Evolutionary conservation across 2,888 invertebrate species (phyloP).

Genomic region (Ligdia adustata): DNA sequence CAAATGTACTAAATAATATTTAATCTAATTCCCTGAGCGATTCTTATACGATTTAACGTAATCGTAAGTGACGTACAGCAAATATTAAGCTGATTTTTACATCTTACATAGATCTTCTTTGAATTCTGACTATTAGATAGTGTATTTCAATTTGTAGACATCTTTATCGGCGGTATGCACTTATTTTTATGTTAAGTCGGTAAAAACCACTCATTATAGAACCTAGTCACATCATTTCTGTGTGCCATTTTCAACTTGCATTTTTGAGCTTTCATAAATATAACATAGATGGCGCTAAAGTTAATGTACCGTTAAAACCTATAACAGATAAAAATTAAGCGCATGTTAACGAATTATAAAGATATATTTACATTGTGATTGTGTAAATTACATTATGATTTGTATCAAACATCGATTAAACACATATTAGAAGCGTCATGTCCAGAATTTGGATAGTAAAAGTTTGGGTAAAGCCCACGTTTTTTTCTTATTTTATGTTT

Average conservation of each 20-base stretch:
- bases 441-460: slow-evolving; percentile 43
- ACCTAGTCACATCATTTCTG: slow-evolving; percentile 58
- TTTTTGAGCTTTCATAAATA: slow-evolving; percentile 22
- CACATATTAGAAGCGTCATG: not conserved
- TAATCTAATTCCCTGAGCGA: slow-evolving; percentile 20
- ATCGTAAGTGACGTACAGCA: no score
- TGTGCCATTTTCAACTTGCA: slow-evolving; percentile 55
- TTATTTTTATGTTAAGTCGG: slow-evolving; percentile 4
- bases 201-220: slow-evolving; percentile 12
- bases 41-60: slow-evolving; percentile 6
- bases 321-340: slow-evolving; percentile 10
- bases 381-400: no score
- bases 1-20: slow-evolving; percentile 39
- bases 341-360: not conserved
- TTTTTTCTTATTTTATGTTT: slow-evolving; percentile 30
- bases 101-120: no score
- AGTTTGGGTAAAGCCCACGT: slow-evolving; percentile 37
- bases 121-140: no score
- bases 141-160: no score
- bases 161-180: not conserved
- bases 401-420: no score
- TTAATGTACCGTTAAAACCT: slow-evolving; percentile 4
- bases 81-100: no score
- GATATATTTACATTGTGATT: no score
- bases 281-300: slow-evolving; percentile 30